Conservation (phyloP, 2,797 vertebrate species). For the Oophaga sylvatica region DNA sequence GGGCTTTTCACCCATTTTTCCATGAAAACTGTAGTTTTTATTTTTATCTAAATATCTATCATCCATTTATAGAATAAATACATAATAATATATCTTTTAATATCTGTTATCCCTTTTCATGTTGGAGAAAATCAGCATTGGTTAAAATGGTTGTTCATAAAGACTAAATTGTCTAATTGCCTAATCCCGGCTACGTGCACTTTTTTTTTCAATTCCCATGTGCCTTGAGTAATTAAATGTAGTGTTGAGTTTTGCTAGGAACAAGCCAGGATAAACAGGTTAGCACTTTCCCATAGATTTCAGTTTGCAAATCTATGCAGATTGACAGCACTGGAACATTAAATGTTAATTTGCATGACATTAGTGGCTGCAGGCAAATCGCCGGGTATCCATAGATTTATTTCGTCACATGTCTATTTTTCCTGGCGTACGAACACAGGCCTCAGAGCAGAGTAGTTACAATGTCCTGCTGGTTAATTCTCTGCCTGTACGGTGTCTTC, state of each 20-base stretch:
- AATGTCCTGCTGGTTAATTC: slow-evolving; percentile 14
- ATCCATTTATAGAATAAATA: not conserved
- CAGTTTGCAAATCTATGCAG: slow-evolving; percentile 48
- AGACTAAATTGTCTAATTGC: slow-evolving; percentile 26
- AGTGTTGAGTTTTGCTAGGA: slow-evolving; percentile 41
- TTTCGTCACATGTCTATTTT: slow-evolving; percentile 9
- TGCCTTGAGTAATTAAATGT: slow-evolving; percentile 47
- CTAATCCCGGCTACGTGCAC: slow-evolving; percentile 10
- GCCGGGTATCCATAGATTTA: slow-evolving; percentile 3
- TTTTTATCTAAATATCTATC: not conserved
- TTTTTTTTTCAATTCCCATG: slow-evolving; percentile 40
- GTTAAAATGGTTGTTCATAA: slow-evolving; percentile 8
- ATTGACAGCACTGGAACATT: slow-evolving; percentile 37
- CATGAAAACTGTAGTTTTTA: not conserved
- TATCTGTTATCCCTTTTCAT: not conserved
- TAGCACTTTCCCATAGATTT: slow-evolving; percentile 48
- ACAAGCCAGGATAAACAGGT: slow-evolving; percentile 44
- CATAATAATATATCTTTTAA: not conserved
- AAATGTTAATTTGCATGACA: slow-evolving; percentile 46
- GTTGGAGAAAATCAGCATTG: not conserved
- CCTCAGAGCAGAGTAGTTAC: not conserved
- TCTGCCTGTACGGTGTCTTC: slow-evolving; percentile 1
- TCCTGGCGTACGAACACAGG: not conserved
- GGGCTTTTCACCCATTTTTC: too few relatives aligned
- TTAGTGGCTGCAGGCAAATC: slow-evolving; percentile 36